Conservation (phyloP, 2,113 vertebrate species). For the Misgurnus mizolepis region DNA sequence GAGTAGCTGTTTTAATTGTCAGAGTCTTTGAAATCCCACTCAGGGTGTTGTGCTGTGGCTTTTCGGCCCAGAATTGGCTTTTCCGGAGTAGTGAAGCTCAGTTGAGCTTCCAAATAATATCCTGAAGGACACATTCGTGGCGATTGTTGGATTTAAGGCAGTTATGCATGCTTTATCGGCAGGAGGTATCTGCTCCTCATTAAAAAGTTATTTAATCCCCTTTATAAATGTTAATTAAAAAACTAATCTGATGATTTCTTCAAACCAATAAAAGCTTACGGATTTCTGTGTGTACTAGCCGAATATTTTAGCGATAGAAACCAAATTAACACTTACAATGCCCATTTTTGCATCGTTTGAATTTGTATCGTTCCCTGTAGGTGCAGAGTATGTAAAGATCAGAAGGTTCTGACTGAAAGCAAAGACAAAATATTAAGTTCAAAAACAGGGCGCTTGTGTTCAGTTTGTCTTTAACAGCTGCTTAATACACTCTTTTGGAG, state of each 20-base stretch:
- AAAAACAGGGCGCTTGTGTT: constrained; percentile 5
- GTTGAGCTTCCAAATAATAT: constrained; percentile 38
- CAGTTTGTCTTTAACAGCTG: constrained; percentile 33
- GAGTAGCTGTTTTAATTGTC: constrained; percentile 68
- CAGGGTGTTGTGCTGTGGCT: not conserved
- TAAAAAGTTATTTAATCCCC: constrained; percentile 44
- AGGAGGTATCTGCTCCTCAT: constrained; percentile 43
- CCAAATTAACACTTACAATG: constrained; percentile 6
- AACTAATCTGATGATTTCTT: constrained; percentile 35
- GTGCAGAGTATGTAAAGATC: not conserved
- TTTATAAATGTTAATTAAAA: constrained; percentile 47
- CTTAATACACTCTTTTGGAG: constrained; percentile 68
- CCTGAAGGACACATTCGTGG: constrained; percentile 9
- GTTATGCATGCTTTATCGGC: constrained; percentile 35
- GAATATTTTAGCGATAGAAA: constrained; percentile 29
- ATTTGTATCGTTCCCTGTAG: not conserved
- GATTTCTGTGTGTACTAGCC: not conserved
- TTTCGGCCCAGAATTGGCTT: not conserved
- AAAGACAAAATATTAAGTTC: not conserved
- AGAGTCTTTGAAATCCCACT: constrained; percentile 57
- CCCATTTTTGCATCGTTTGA: not conserved
- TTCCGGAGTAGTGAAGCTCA: not conserved
- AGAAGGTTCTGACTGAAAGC: not conserved
- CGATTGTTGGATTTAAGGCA: constrained; percentile 41
- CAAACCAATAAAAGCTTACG: constrained; percentile 16